Evolutionary conservation across 2,797 vertebrate species (phyloP).

Genomic region (Mycteria americana): DNA sequence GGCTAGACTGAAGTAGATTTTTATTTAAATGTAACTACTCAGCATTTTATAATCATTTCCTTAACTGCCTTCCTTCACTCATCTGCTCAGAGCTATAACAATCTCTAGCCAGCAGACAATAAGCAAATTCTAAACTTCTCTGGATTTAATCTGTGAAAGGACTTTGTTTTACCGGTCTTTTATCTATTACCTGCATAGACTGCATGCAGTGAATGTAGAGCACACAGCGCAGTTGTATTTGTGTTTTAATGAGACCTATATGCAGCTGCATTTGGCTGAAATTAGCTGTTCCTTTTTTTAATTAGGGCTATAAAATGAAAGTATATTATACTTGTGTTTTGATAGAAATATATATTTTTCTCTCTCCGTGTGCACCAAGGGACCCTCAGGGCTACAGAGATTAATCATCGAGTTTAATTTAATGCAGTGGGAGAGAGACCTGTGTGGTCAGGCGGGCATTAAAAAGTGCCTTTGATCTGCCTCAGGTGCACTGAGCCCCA

Average conservation of each 20-base stretch:
- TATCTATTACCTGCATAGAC: conserved; percentile 11
- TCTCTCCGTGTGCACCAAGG: conserved; percentile 59
- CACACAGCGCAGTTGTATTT: conserved; percentile 61
- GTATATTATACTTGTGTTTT: conserved; percentile 73
- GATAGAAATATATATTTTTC: conserved; percentile 72
- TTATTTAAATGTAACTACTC: conserved; percentile 39
- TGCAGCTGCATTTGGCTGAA: conserved; percentile 75
- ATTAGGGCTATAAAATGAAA: conserved; percentile 74
- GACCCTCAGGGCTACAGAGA: conserved; percentile 72
- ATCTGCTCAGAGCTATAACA: neutral
- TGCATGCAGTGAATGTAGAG: neutral
- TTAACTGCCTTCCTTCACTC: neutral
- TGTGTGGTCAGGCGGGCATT: conserved; percentile 75
- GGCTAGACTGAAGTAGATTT: neutral
- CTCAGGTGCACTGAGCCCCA: conserved; percentile 71
- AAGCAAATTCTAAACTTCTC: conserved; percentile 26
- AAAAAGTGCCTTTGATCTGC: conserved; percentile 70
- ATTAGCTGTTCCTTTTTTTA: conserved; percentile 75
- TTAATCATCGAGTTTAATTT: conserved; percentile 79
- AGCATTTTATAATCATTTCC: conserved; percentile 56
- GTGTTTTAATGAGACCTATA: conserved; percentile 66
- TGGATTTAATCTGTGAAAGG: conserved; percentile 51
- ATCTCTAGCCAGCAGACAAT: conserved; percentile 26
- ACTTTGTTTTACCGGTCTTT: conserved; percentile 24
- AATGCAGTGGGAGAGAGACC: conserved; percentile 74